phyloP scores from a whole-genome alignment of 2,888 invertebrate species.

The Eubasilissa splendida region DNA sequence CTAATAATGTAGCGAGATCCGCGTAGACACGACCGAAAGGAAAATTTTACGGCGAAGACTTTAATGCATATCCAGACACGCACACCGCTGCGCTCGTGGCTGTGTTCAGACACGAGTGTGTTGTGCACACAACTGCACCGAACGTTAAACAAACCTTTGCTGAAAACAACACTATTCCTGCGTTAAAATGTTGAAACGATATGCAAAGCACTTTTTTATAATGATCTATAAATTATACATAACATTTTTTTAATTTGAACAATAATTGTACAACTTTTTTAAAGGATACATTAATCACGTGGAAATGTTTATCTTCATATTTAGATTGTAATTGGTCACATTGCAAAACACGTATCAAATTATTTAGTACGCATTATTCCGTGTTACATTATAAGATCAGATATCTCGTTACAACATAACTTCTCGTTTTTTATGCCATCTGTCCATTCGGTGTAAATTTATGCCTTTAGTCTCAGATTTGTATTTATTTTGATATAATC shows the following conservation, averaged over 20 bases:
- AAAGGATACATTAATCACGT: constrained; percentile 3
- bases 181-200: too few relatives aligned
- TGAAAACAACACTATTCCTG: too few relatives aligned
- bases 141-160: too few relatives aligned
- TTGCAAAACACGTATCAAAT: not conserved
- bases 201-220: not conserved
- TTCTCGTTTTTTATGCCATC: constrained; percentile 4
- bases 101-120: not conserved
- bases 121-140: too few relatives aligned
- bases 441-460: constrained; percentile 43
- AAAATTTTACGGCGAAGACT: constrained; percentile 35
- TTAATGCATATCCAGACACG: constrained; percentile 2
- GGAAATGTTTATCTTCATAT: constrained; percentile 13
- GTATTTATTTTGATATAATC: constrained; percentile 50
- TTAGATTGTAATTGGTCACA: constrained; percentile 11
- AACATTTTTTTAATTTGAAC: not conserved
- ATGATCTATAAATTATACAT: not conserved
- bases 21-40: not conserved
- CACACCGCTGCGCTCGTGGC: not conserved
- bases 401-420: constrained; percentile 20
- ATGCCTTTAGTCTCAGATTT: constrained; percentile 43
- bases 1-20: constrained; percentile 35
- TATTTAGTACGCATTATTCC: constrained; percentile 1
- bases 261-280: constrained; percentile 11
- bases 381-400: constrained; percentile 1